Evolutionary conservation across 2,888 invertebrate genomes (phyloP), one percentile per base, ranked within the genome.

Genomic region (Chloromyia formosa): DNA sequence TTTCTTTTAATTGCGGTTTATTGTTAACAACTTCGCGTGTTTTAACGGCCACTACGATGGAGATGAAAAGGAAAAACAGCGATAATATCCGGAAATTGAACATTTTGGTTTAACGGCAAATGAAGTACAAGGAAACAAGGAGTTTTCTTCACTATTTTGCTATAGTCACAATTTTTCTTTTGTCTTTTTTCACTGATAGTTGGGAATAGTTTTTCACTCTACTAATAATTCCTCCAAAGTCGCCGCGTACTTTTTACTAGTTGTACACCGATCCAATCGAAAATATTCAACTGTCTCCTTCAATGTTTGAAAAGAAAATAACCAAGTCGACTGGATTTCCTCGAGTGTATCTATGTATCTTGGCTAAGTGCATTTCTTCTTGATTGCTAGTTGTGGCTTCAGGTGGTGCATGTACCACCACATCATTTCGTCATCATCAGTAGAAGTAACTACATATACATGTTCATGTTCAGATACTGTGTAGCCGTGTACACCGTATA

Each of bases 1-100:
- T 84, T 79, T 86, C 84, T 77, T 82, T 82, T 68, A 87, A 80
- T 53, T 87, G 83, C 22, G 87, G 86, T 23, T 83, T 81, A 78
- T 84, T 80, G 74, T 85, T 85, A 2, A 83, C 77, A 73, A 85
- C 83, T 80, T 84, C 82, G 9, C 84, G 80, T 14, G 82, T 66
- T 14, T 71, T 64, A 20, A 56, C 18, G n/a, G 58, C 12, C n/a
- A 73, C 27, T 35, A 54, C 12, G 20, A 76, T 71, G 53, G 56
- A 27, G n/a, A 74, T 10, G 18, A 56, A 18, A 20, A 56, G 4
- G 2, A 16, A 56, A 7, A 10, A 5, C 10, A n/a, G 10, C 18
- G 18, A 20, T 56, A 2, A 10, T 56, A 56, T 56, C 10, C 18
- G 10, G 10, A 16, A 16, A 10, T 10, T 10, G 56, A 10, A 56